A percentile compares a stretch with the other conserved stretches of the same genome.
Evolutionary conservation across 2,888 invertebrate species (phyloP).

Genomic region (Malacosoma neustria): DNA sequence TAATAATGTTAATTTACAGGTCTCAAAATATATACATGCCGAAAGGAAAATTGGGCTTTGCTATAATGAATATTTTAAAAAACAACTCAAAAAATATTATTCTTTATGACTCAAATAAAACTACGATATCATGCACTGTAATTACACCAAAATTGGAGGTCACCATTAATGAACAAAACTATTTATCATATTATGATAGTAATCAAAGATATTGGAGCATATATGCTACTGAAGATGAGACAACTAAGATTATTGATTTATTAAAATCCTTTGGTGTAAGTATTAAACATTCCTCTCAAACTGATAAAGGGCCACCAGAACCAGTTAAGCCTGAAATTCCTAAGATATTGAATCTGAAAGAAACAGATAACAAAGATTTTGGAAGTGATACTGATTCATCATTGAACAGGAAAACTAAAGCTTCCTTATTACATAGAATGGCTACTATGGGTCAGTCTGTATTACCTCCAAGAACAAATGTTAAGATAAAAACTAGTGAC

Average conservation of each 20-base stretch:
- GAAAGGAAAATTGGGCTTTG: conserved; percentile 56
- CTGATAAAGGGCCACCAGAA: conserved; percentile 20
- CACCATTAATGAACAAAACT: conserved; percentile 36
- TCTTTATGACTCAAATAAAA: conserved; percentile 54
- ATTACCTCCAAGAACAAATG: conserved; percentile 30
- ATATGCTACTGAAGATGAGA: conserved; percentile 36
- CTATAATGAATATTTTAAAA: conserved; percentile 43
- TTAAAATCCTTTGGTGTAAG: conserved; percentile 30
- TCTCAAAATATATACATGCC: conserved; percentile 34
- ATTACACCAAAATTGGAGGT: conserved; percentile 34
- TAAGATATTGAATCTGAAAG: conserved; percentile 1
- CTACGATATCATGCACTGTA: conserved; percentile 40
- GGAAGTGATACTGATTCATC: conserved; percentile 56
- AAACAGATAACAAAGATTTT: conserved; percentile 13
- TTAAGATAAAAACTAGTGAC: conserved; percentile 37
- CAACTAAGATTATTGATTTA: conserved; percentile 32
- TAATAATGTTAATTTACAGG: conserved; percentile 29
- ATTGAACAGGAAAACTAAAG: conserved; percentile 45
- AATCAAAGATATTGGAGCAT: conserved; percentile 50
- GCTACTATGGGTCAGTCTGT: conserved; percentile 62
- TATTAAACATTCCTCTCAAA: conserved; percentile 23
- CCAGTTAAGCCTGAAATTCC: conserved; percentile 11
- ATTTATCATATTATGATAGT: conserved; percentile 53
- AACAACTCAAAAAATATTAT: conserved; percentile 36
- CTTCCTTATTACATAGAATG: conserved; percentile 54